Conservation (phyloP, 1,140 invertebrate genomes). For the Diploscapter pachys region DNA sequence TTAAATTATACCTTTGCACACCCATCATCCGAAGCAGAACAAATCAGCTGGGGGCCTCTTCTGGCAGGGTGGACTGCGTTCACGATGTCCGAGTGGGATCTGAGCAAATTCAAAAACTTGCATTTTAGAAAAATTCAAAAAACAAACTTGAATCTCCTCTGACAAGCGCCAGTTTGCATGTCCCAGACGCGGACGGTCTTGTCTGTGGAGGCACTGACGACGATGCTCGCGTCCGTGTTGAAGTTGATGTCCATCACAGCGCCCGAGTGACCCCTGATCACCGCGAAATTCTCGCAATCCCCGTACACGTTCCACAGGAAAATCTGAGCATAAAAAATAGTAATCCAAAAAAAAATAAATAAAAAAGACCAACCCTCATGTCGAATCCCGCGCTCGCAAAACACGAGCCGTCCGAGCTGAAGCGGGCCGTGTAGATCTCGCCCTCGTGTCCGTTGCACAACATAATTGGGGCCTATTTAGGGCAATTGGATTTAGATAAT, state of each 20-base stretch:
- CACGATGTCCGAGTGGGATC: constrained; percentile 64
- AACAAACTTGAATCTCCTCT: constrained; percentile 77
- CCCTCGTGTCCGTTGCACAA: constrained; percentile 91
- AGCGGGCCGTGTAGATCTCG: constrained; percentile 87
- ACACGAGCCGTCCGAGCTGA: constrained; percentile 91
- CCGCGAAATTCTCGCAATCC: constrained; percentile 93
- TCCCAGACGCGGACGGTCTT: constrained; percentile 94
- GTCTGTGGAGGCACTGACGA: constrained; percentile 91
- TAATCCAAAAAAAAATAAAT: background rate
- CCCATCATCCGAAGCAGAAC: constrained; percentile 90
- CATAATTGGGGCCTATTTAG: constrained; percentile 82
- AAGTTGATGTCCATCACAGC: constrained; percentile 93
- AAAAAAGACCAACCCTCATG: constrained; percentile 81
- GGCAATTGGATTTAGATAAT: background rate
- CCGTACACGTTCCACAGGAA: constrained; percentile 93
- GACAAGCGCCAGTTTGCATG: constrained; percentile 75
- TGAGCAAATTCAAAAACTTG: too few relatives aligned
- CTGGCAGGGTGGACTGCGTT: constrained; percentile 70
- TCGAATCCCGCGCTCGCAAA: constrained; percentile 94
- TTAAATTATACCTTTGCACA: constrained; percentile 57
- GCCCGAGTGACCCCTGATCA: constrained; percentile 86
- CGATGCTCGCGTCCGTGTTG: constrained; percentile 74
- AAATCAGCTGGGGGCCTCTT: constrained; percentile 80
- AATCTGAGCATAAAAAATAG: constrained; percentile 12
- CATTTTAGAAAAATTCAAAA: too few relatives aligned